A percentile compares a stretch with the other conserved stretches of the same genome.
Evolutionary conservation across 2,888 invertebrate genomes (phyloP).

Genomic region (Petrolisthes manimaculis): DNA sequence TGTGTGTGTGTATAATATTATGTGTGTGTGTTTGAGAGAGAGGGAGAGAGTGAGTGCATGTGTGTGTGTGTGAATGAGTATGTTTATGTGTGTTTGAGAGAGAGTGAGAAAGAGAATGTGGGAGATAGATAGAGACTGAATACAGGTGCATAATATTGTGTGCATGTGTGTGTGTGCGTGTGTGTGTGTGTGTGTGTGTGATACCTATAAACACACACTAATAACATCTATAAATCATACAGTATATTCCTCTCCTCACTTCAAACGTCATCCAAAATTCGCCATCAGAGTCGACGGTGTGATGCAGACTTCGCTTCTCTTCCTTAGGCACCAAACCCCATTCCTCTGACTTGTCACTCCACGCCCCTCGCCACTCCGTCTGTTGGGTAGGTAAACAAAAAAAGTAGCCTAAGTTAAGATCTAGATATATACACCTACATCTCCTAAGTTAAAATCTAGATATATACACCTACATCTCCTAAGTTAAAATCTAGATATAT

Average conservation of each 20-base stretch:
- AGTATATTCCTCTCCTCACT: background rate
- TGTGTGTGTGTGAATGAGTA: too few species aligned
- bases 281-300: conserved; percentile 20
- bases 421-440: too few species aligned
- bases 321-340: conserved; percentile 37
- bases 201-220: too few species aligned
- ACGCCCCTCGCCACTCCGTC: conserved; percentile 46
- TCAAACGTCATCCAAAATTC: conserved; percentile 48
- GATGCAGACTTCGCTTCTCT: conserved; percentile 14
- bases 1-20: too few species aligned
- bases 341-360: conserved; percentile 42
- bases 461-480: too few species aligned
- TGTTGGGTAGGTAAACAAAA: background rate
- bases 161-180: background rate
- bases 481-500: too few species aligned
- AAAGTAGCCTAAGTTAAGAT: too few species aligned
- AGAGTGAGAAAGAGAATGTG: background rate
- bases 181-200: background rate
- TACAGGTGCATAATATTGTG: too few species aligned
- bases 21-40: too few species aligned
- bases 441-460: too few species aligned
- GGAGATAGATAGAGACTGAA: background rate
- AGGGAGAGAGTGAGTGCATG: too few species aligned
- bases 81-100: too few species aligned
- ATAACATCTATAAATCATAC: background rate